phyloP scores from a whole-genome alignment of 2,888 invertebrate genomes.

The Parnassius mnemosyne region DNA sequence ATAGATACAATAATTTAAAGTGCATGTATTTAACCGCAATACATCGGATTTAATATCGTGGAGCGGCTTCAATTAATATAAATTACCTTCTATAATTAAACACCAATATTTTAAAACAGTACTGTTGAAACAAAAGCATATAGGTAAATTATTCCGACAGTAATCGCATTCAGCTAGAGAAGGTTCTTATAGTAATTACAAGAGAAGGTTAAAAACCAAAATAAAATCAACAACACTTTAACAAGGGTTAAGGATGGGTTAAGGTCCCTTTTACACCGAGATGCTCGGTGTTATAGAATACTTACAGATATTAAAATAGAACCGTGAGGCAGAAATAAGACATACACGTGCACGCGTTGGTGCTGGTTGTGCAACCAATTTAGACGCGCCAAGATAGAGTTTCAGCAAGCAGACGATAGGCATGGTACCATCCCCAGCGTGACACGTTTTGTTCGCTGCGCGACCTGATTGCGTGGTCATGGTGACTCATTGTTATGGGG shows the following conservation, averaged over 20 bases:
- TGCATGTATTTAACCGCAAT: slow-evolving; percentile 2
- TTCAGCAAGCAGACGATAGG: too few species aligned
- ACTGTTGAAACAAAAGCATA: slow-evolving; percentile 24
- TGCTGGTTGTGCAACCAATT: too few species aligned
- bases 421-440: too few species aligned
- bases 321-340: too few species aligned
- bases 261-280: too few species aligned
- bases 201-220: slow-evolving; percentile 48
- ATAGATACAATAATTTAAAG: slow-evolving; percentile 6
- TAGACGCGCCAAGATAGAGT: too few species aligned
- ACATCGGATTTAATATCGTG: slow-evolving; percentile 9
- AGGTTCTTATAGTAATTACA: slow-evolving; percentile 29
- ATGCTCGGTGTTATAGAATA: too few species aligned
- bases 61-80: slow-evolving; percentile 8
- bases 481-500: slow-evolving; percentile 35
- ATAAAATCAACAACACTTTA: slow-evolving; percentile 44
- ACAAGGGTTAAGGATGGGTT: too few species aligned
- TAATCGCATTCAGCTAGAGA: slow-evolving; percentile 35
- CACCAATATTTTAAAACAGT: slow-evolving; percentile 10
- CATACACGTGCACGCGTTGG: too few species aligned
- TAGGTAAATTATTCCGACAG: slow-evolving; percentile 36
- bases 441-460: too few species aligned
- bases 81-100: slow-evolving; percentile 2
- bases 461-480: too few species aligned
- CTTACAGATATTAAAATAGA: too few species aligned